These are phyloP conservation scores for Clarias platycephalus DNA, from an alignment of 2,797 vertebrate genomes.

Conservation along the genomic window DNA sequence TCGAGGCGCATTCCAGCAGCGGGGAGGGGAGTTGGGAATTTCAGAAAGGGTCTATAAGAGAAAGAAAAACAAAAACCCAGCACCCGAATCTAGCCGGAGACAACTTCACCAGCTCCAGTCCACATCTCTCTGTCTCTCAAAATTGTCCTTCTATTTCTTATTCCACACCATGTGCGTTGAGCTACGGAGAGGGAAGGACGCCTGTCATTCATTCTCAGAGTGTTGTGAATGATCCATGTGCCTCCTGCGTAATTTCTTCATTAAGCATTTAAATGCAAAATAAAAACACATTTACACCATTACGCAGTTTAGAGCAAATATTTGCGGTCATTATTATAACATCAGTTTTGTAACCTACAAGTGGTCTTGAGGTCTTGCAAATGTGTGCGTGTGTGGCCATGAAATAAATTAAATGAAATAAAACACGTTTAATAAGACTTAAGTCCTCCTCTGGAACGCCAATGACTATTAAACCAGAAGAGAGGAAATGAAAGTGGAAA, in stretches of 20 bases:
- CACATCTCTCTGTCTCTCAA: background rate
- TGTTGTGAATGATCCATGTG: background rate
- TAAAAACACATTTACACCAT: background rate
- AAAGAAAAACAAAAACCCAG: slow-evolving; percentile 3
- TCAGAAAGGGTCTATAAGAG: background rate
- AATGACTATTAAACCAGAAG: background rate
- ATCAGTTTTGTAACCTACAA: background rate
- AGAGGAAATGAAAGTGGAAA: slow-evolving; percentile 21
- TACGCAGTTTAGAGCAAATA: background rate
- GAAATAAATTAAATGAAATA: background rate
- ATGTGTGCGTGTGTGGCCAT: background rate
- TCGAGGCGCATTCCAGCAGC: slow-evolving; percentile 88
- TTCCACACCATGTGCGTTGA: background rate
- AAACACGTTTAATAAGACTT: background rate
- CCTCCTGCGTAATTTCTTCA: background rate
- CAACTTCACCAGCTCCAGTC: no score
- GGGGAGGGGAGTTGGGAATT: slow-evolving; percentile 54
- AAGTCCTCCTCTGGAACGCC: background rate
- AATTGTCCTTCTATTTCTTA: background rate
- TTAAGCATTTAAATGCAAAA: background rate
- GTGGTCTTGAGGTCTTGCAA: background rate
- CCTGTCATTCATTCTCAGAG: background rate
- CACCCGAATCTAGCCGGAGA: slow-evolving; percentile 78
- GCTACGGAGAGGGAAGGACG: background rate
- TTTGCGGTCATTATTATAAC: background rate